phyloP scores from a whole-genome alignment of 2,113 vertebrate species.

The Microtus montanus region DNA sequence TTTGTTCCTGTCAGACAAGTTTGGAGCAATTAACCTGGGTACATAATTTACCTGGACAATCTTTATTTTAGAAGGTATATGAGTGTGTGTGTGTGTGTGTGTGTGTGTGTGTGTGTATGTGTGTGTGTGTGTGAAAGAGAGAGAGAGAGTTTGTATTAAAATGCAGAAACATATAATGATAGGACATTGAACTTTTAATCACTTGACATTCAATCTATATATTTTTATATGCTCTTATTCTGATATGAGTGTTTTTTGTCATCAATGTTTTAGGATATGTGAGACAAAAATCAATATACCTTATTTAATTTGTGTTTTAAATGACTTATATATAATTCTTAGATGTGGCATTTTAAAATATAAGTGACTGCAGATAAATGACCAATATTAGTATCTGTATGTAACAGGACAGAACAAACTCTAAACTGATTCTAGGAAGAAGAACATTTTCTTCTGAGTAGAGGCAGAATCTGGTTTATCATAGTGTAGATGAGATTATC shows the following conservation, averaged over 20 bases:
- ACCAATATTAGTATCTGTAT: background rate
- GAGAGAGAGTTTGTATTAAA: background rate
- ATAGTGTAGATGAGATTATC: background rate
- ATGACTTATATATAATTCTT: background rate
- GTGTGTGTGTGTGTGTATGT: background rate
- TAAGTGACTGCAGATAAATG: constrained; percentile 47
- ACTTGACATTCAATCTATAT: background rate
- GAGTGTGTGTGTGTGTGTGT: background rate
- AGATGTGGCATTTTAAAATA: constrained; percentile 32
- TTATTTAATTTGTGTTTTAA: constrained; percentile 42
- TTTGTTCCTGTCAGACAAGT: background rate
- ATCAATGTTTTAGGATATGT: background rate
- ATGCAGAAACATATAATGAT: background rate
- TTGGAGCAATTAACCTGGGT: background rate
- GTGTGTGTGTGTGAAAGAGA: too few relatives aligned
- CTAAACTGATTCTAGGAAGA: background rate
- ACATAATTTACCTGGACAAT: background rate
- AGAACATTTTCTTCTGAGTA: constrained; percentile 16
- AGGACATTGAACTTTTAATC: background rate
- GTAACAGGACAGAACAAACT: background rate
- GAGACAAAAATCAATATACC: background rate
- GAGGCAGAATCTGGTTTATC: background rate
- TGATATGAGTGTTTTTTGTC: constrained; percentile 32
- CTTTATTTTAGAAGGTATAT: background rate
- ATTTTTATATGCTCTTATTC: constrained; percentile 35